Percentiles rank a stretch among this genome's conserved stretches.
Evolutionary conservation across 2,888 invertebrate species (phyloP).

Genomic region (Dynastes hyllus): DNA sequence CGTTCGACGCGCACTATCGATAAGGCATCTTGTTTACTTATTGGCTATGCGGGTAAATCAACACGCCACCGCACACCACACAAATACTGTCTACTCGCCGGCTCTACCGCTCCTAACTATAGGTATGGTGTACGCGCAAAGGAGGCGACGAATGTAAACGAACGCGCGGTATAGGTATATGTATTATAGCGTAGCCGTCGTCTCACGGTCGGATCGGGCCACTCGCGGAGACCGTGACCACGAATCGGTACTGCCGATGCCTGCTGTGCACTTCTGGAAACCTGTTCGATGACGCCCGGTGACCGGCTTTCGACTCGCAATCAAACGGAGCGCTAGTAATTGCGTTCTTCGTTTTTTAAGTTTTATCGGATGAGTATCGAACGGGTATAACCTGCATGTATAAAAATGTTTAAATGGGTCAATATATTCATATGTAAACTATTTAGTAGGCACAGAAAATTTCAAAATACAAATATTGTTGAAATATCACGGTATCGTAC

Average conservation of each 20-base stretch:
- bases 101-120: not conserved
- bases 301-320: conserved; percentile 30
- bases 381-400: too few species aligned
- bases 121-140: conserved; percentile 20
- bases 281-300: conserved; percentile 34
- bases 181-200: conserved; percentile 9
- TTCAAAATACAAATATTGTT: too few species aligned
- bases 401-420: too few species aligned
- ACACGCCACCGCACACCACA: conserved; percentile 48
- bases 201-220: conserved; percentile 23
- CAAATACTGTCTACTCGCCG: conserved; percentile 27
- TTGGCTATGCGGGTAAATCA: conserved; percentile 52
- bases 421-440: too few species aligned
- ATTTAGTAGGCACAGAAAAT: too few species aligned
- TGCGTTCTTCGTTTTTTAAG: not conserved
- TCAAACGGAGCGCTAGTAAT: not conserved
- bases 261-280: conserved; percentile 35
- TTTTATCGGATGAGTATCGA: not conserved
- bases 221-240: conserved; percentile 41
- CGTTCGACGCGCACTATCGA: conserved; percentile 56
- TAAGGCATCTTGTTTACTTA: conserved; percentile 58
- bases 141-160: conserved; percentile 7
- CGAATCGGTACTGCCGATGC: conserved; percentile 29
- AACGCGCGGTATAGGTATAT: conserved; percentile 2
- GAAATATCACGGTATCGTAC: too few species aligned